phyloP scores from a whole-genome alignment of 1,140 invertebrate species.

The Drosophila mayri region DNA sequence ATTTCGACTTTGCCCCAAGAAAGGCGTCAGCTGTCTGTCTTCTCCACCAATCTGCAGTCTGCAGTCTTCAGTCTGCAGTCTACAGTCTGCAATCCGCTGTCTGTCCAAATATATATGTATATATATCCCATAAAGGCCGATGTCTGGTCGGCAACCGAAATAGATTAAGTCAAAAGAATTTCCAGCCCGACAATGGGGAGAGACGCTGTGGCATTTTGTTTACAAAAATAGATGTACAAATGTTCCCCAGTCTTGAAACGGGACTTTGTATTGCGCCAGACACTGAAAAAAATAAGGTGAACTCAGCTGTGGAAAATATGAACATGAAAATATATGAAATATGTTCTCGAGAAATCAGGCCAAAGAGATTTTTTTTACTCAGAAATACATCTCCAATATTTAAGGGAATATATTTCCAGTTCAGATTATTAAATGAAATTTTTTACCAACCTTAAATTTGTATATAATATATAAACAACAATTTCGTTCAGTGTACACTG shows the following conservation, averaged over 20 bases:
- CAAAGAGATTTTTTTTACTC: background rate
- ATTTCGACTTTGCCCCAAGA: conserved; percentile 40
- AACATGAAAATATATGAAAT: background rate
- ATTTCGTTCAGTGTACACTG: conserved; percentile 12
- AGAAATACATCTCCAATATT: accelerated
- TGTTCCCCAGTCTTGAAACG: conserved; percentile 22
- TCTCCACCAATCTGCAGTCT: conserved; percentile 11
- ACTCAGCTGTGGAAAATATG: background rate
- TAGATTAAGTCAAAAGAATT: conserved; percentile 69
- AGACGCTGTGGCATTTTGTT: conserved; percentile 40
- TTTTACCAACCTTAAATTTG: background rate
- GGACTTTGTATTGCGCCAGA: conserved; percentile 8
- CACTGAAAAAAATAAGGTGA: background rate
- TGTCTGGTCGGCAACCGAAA: conserved; percentile 54
- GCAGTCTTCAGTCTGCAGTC: conserved; percentile 7
- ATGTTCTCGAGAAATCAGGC: background rate
- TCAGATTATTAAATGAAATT: accelerated
- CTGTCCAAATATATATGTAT: conserved; percentile 9
- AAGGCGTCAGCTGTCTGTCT: conserved; percentile 50
- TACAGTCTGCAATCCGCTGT: conserved; percentile 11
- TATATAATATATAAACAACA: background rate
- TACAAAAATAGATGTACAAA: conserved; percentile 58
- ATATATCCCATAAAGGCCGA: conserved; percentile 15
- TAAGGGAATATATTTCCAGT: background rate
- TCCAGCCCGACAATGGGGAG: conserved; percentile 62